These are phyloP conservation scores for Octonoba sinensis DNA, from an alignment of 2,888 invertebrate species.

Conservation along the genomic window DNA sequence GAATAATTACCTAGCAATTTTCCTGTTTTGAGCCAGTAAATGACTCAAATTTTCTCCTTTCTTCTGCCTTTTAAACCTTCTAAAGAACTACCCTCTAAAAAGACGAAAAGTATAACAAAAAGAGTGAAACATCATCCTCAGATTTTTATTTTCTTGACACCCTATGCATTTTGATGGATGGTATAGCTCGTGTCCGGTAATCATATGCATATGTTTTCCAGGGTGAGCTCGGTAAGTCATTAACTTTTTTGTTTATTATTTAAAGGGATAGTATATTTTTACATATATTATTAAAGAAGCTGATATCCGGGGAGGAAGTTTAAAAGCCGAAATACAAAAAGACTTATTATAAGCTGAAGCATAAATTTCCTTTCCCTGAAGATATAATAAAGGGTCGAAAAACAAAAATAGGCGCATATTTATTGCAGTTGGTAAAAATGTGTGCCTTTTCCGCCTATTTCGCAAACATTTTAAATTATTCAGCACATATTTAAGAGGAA, in stretches of 20 bases:
- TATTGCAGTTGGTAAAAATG: no score
- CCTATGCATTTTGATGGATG: constrained; percentile 19
- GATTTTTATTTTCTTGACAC: not conserved
- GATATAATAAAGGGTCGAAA: no score
- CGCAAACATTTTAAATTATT: no score
- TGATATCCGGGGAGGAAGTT: no score
- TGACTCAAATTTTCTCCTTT: not conserved
- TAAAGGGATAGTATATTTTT: no score
- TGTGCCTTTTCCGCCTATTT: no score
- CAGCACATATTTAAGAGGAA: no score
- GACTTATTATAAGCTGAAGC: no score
- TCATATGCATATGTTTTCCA: not conserved
- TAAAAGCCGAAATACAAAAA: no score
- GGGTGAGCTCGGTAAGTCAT: not conserved
- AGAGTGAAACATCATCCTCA: constrained; percentile 9
- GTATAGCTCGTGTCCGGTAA: not conserved
- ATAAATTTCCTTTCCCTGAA: no score
- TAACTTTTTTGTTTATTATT: constrained; percentile 1
- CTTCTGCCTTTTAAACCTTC: constrained; percentile 16
- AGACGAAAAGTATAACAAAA: constrained; percentile 6
- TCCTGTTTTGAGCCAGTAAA: constrained; percentile 31
- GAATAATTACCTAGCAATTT: constrained; percentile 52
- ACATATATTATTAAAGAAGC: no score
- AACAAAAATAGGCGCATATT: no score
- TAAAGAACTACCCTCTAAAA: not conserved